Evolutionary conservation across 2,113 vertebrate species (phyloP), one percentile per base, ranked within the genome.

Genomic region (Anguilla rostrata): DNA sequence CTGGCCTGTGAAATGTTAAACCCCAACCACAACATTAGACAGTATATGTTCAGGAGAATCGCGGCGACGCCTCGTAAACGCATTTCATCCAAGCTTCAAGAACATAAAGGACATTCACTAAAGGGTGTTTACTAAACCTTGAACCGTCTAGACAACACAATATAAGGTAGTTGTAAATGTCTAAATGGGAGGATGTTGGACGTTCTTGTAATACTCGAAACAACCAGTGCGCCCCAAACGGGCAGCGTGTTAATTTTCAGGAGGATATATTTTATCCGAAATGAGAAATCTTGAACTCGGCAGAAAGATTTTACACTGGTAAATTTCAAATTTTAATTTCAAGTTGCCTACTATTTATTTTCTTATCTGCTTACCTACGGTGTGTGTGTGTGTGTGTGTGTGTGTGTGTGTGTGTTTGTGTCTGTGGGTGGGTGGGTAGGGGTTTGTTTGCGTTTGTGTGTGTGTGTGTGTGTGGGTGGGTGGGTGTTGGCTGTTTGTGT

Each of bases 91-190:
- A 53, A 53, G 49, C 49, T 53, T 11, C 22, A 66, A 20, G 56
- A 60, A 66, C 60, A 26, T 22, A 26, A 66, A 66, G 20, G 60
- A 26, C 18, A 53, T 53, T 53, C 12, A 53, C 49, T 53, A 53
- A 29, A n/a, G 93, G 96, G 95, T 98, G 97, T 99, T 99, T 98
- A 97, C 97, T 97, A 99, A 98, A 99, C 97, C 97, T 99, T 99
- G 98, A 99, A 98, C 98, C 96, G 98, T 99, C 98, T 99, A 99
- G 98, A 99, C 98, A 97, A 97, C 96, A 97, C 95, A 97, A 98
- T 99, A 98, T 99, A 97, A 96, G 90, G 88, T 92, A 96, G 97
- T 95, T 97, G 97, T 97, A 98, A 99, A 98, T 94, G 96, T 95
- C 96, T 97, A 98, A 98, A 99, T 98, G 97, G 95, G 97, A 96